Percentiles rank a stretch among this genome's conserved stretches.
Conservation (phyloP, 2,888 invertebrate genomes). For the Caenorhabditis uteleia region DNA sequence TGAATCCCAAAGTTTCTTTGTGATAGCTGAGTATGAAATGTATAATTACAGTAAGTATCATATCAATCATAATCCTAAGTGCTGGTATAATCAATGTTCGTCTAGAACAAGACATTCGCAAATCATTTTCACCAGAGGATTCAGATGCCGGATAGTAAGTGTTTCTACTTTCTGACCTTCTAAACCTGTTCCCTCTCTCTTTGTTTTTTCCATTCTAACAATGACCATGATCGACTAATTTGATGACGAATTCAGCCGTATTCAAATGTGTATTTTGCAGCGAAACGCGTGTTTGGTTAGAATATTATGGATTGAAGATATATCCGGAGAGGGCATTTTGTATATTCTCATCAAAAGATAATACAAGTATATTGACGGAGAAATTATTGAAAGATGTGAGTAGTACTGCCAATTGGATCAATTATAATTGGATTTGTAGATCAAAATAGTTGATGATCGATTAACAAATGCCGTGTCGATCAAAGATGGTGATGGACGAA, state of each 20-base stretch:
- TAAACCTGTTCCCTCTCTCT: too few relatives aligned
- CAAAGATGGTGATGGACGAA: conserved; percentile 39
- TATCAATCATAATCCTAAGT: conserved; percentile 31
- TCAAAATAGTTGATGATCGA: conserved; percentile 36
- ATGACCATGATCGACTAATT: too few relatives aligned
- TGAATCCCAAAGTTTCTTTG: too few relatives aligned
- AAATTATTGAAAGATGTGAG: conserved; percentile 21
- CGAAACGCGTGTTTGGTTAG: conserved; percentile 57
- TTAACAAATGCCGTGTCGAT: conserved; percentile 23
- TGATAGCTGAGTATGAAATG: too few relatives aligned
- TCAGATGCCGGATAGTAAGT: conserved; percentile 61
- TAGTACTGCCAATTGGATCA: too few relatives aligned
- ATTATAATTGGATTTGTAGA: conserved; percentile 19
- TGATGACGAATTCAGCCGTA: neutral
- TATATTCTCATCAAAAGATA: conserved; percentile 53
- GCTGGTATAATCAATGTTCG: conserved; percentile 51
- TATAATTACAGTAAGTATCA: conserved; percentile 48
- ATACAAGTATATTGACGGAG: conserved; percentile 48
- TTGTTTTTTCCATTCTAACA: too few relatives aligned
- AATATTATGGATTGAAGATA: conserved; percentile 56
- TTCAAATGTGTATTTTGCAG: conserved; percentile 32
- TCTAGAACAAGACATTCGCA: conserved; percentile 63
- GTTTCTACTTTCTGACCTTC: too few relatives aligned
- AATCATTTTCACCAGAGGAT: conserved; percentile 62
- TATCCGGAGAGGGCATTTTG: conserved; percentile 61